Evolutionary conservation across 2,797 vertebrate species (phyloP), one percentile per base, ranked within the genome.

Genomic region (Trichosurus vulpecula): DNA sequence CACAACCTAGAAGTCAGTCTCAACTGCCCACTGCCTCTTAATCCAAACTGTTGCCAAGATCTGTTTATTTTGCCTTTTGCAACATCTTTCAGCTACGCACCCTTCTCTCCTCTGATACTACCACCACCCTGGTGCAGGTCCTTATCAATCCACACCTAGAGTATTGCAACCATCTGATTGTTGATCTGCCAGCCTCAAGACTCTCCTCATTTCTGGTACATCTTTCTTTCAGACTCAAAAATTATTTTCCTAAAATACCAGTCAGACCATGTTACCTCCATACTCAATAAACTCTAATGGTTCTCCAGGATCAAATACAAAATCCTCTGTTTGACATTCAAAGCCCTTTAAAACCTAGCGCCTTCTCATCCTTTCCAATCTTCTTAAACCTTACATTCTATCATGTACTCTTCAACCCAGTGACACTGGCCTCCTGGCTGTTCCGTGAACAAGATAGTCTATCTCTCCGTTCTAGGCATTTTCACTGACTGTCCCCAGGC

Each of bases 181-280:
- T 55, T 13, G 14, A 19, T 5, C 61, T 66, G 54, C 31, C 90
- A 91, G 29, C 22, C 53, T 47, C 92, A 56, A 52, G 25, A 27
- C 91, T 47, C 54, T 47, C 54, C 3, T 19, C 54, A 61, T 61
- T 41, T 13, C 25, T 25, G 19, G 57, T n/a, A 74, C 58, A 58
- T 91, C 93, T 95, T 94, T 61, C 16, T 57, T 81, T 94, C 61
- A 58, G 91, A 31, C 90, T 90, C 41, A 31, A 92, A 52, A 66
- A 90, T 90, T 53, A 92, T 87, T 35, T 31, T 61, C 31, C 58
- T 35, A 61, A 61, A 61, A 30, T 14, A 14, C 0, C 31, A 35
- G 31, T 61, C 58, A 61, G 31, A 35, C 13, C 31, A 61, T 31
- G 12, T 61, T 11, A 61, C 12, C 31, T 61, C 58, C 30, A 61